phyloP scores from a whole-genome alignment of 35 echinoderm and acorn worm genomes.

The Apostichopus californicus region DNA sequence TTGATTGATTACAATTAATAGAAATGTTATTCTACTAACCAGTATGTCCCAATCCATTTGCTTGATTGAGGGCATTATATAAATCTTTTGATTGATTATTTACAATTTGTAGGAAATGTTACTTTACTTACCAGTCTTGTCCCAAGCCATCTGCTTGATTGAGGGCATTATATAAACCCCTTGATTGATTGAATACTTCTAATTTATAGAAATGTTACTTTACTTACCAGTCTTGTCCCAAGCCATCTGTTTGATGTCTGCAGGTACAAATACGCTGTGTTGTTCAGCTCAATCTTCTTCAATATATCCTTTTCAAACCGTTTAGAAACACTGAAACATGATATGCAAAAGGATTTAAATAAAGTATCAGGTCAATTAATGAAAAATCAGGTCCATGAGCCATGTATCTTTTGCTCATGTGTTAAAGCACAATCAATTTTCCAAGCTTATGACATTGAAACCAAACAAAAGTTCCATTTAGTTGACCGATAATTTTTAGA shows the following conservation, averaged over 20 bases:
- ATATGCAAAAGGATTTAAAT: neutral
- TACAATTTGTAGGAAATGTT: neutral
- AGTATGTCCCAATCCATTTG: conserved; percentile 87
- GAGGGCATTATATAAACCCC: neutral
- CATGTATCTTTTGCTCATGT: too few relatives aligned
- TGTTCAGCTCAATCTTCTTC: conserved; percentile 75
- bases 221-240: conserved; percentile 85
- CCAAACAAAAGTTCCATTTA: too few relatives aligned
- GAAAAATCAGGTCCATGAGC: too few relatives aligned
- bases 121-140: conserved; percentile 84
- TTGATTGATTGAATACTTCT: neutral
- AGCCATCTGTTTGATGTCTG: conserved; percentile 94
- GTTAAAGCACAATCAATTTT: too few relatives aligned
- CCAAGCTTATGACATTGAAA: too few relatives aligned
- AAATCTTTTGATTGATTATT: neutral
- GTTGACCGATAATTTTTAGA: too few relatives aligned
- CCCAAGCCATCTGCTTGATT: conserved; percentile 82
- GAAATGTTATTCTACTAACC: conserved; percentile 48
- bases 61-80: conserved; percentile 28
- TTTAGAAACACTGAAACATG: neutral
- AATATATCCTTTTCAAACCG: conserved; percentile 72
- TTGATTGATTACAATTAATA: neutral
- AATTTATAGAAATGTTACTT: neutral
- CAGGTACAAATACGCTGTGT: conserved; percentile 89
- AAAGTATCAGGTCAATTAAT: too few relatives aligned